phyloP scores from a whole-genome alignment of 2,888 invertebrate species.

The Poecilus cupreus region DNA sequence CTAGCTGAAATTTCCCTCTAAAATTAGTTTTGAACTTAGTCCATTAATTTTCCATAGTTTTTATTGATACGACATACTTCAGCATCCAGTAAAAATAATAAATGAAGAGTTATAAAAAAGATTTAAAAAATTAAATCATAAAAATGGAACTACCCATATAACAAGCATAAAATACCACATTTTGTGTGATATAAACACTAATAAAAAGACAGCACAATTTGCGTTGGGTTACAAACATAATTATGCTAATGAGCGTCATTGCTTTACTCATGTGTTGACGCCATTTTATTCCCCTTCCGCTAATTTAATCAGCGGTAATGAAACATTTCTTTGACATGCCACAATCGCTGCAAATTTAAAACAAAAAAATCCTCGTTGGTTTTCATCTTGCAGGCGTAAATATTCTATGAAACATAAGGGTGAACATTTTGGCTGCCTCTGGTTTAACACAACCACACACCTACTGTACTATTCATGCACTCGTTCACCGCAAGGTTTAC shows the following conservation, averaged over 20 bases:
- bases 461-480: constrained; percentile 49
- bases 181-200: constrained; percentile 38
- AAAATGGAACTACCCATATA: constrained; percentile 23
- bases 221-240: constrained; percentile 45
- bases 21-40: too few species aligned
- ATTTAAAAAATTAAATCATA: constrained; percentile 31
- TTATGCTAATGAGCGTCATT: constrained; percentile 46
- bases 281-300: background rate
- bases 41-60: background rate
- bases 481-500: constrained; percentile 54
- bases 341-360: too few species aligned
- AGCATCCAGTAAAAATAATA: background rate
- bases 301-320: background rate
- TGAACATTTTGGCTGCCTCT: constrained; percentile 1
- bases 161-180: constrained; percentile 13
- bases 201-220: constrained; percentile 35
- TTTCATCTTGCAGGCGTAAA: too few species aligned
- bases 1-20: too few species aligned
- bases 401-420: too few species aligned
- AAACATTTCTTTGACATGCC: background rate
- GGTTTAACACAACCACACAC: constrained; percentile 12
- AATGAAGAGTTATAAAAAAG: constrained; percentile 22
- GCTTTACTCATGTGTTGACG: constrained; percentile 39
- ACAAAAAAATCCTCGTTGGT: too few species aligned
- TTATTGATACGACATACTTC: background rate